These are phyloP conservation scores for Hydrolagus affinis DNA, from an alignment of 2,113 vertebrate species.

Conservation along the genomic window DNA sequence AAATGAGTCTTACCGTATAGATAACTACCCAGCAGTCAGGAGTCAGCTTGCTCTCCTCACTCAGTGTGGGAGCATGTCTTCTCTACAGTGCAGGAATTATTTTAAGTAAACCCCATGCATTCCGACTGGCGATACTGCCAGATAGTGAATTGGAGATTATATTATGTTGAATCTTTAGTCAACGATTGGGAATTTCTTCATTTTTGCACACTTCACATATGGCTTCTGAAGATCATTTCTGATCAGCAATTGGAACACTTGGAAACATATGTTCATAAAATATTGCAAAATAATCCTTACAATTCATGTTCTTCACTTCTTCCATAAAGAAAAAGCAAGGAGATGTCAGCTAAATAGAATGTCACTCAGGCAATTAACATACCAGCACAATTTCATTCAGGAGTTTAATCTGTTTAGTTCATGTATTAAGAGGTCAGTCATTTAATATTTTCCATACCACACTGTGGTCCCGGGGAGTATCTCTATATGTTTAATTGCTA, in stretches of 20 bases:
- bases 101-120: background rate
- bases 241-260: background rate
- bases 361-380: background rate
- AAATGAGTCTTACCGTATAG: background rate
- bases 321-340: background rate
- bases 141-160: background rate
- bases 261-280: background rate
- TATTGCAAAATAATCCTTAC: background rate
- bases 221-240: background rate
- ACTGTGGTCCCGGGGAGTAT: too few species aligned
- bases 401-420: background rate
- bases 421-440: background rate
- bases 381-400: background rate
- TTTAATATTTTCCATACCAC: background rate
- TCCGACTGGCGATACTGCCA: background rate
- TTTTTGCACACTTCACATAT: background rate
- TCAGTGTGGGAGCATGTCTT: background rate
- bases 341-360: background rate
- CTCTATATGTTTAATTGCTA: background rate
- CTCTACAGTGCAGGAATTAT: background rate
- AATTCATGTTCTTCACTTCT: too few species aligned
- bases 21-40: slow-evolving; percentile 4
- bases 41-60: background rate
- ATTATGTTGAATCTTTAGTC: too few species aligned
- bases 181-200: background rate